phyloP scores from a whole-genome alignment of 2,113 vertebrate species.

The Butorides virescens region DNA sequence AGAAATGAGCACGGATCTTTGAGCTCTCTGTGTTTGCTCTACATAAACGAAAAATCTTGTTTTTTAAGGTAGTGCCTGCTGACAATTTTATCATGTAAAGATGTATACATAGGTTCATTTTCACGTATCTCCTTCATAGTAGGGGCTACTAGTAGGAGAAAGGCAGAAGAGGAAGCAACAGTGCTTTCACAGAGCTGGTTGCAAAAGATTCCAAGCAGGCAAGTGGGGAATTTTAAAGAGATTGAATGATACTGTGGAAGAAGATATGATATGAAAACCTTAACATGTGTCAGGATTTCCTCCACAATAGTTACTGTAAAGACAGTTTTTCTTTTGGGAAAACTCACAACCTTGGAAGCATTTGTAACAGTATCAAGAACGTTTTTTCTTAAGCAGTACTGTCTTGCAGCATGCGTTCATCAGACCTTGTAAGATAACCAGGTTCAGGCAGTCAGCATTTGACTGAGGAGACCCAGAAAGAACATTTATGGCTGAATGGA shows the following conservation, averaged over 20 bases:
- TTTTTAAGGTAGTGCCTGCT: background rate
- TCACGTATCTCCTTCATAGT: background rate
- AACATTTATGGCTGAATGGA: background rate
- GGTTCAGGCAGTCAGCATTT: background rate
- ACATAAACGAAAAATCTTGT: background rate
- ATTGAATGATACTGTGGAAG: background rate
- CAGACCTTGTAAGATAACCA: background rate
- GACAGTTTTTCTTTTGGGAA: background rate
- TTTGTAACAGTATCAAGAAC: background rate
- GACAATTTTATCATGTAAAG: background rate
- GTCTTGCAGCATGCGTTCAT: background rate
- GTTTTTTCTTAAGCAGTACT: background rate
- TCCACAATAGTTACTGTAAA: background rate
- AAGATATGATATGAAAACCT: background rate
- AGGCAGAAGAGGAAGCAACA: background rate
- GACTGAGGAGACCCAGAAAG: background rate
- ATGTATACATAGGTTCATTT: background rate
- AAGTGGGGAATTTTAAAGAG: background rate
- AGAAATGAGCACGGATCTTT: background rate
- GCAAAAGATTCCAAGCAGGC: background rate
- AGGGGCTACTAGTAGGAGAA: background rate
- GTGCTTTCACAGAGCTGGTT: background rate
- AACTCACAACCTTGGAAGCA: background rate
- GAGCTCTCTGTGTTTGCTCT: background rate
- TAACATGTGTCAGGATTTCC: background rate